phyloP scores from a whole-genome alignment of 2,888 invertebrate species.

The Zelleria hepariella region DNA sequence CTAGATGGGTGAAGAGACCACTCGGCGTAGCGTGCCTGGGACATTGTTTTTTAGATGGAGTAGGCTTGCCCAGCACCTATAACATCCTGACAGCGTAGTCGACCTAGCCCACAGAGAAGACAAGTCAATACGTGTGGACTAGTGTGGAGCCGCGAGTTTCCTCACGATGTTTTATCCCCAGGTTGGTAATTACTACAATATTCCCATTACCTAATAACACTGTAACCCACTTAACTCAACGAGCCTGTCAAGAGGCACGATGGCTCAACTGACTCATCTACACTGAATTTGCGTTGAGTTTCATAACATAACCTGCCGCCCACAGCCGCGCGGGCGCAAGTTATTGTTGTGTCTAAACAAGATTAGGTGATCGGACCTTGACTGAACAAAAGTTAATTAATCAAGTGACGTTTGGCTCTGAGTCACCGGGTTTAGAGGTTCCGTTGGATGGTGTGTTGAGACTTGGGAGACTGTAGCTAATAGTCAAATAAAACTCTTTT shows the following conservation, averaged over 20 bases:
- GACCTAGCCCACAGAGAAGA: no score
- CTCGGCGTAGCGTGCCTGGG: no score
- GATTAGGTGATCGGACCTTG: constrained; percentile 14
- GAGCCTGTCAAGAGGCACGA: not conserved
- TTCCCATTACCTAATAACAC: not conserved
- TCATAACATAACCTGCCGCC: constrained; percentile 22
- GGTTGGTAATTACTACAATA: not conserved
- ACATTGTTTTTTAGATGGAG: no score
- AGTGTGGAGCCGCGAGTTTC: no score
- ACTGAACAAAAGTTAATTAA: constrained; percentile 27
- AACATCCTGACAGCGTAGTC: no score
- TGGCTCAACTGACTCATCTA: constrained; percentile 19
- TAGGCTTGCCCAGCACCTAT: no score
- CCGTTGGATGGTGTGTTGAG: not conserved
- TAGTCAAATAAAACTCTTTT: no score
- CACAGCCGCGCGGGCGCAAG: constrained; percentile 14
- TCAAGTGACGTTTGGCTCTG: constrained; percentile 9
- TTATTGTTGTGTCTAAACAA: constrained; percentile 13
- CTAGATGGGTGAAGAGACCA: no score
- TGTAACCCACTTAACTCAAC: not conserved
- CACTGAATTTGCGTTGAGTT: constrained; percentile 3
- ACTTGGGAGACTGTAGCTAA: not conserved
- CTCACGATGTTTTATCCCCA: no score
- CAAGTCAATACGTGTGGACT: not conserved
- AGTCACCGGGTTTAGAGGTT: not conserved